Percentiles rank a stretch among this genome's conserved stretches.
Evolutionary conservation across 2,797 vertebrate genomes (phyloP).

Genomic region (Esox masquinongy): DNA sequence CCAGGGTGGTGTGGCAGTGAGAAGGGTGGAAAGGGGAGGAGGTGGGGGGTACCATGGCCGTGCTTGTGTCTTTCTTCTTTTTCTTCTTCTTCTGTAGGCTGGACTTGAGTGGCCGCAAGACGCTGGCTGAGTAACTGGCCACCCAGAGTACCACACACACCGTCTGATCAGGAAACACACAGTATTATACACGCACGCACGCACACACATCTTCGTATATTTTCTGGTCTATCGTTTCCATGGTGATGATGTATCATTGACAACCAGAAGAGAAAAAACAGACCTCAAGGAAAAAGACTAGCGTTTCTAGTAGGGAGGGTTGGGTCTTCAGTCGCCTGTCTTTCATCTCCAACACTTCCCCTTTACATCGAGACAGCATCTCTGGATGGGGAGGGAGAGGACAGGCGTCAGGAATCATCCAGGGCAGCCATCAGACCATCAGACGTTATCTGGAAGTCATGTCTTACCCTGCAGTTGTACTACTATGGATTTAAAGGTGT

Average conservation of each 20-base stretch:
- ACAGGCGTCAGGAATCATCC: not conserved
- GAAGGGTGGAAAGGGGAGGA: no score
- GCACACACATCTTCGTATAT: no score
- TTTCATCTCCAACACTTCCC: conserved; percentile 87
- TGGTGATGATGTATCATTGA: no score
- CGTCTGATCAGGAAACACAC: conserved; percentile 45
- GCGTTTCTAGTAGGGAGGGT: conserved; percentile 86
- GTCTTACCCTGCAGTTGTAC: conserved; percentile 89
- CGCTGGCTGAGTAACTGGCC: conserved; percentile 84
- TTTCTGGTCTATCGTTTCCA: not conserved
- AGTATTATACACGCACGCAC: not conserved
- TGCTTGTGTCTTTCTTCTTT: conserved; percentile 92
- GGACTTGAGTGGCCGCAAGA: conserved; percentile 90
- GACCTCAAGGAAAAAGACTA: conserved; percentile 96
- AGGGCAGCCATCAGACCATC: no score
- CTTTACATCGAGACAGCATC: conserved; percentile 90
- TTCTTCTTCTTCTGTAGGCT: conserved; percentile 98
- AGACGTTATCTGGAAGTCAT: no score
- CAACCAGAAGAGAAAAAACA: conserved; percentile 24
- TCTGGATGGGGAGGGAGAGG: conserved; percentile 70
- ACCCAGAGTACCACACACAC: conserved; percentile 87
- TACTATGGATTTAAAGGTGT: conserved; percentile 85
- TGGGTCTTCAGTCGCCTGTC: conserved; percentile 83
- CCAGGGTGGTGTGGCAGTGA: no score
- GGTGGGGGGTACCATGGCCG: conserved; percentile 15